Conservation (phyloP, 2,888 invertebrate species). For the Hypsopygia costalis region DNA sequence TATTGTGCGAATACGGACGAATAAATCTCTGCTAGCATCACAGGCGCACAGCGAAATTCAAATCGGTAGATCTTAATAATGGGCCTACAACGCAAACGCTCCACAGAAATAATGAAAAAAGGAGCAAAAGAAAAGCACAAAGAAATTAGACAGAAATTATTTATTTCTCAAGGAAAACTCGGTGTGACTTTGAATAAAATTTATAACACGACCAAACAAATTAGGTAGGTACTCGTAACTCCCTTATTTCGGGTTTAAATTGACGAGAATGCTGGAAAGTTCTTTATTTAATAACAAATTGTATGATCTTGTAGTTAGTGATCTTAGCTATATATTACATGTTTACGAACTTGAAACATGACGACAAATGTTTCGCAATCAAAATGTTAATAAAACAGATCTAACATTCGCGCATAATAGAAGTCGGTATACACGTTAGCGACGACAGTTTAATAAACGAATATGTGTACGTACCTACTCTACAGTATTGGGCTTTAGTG, state of each 20-base stretch:
- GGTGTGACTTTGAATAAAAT: slow-evolving; percentile 29
- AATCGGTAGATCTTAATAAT: slow-evolving; percentile 47
- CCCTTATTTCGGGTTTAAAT: slow-evolving; percentile 30
- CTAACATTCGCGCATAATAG: background rate
- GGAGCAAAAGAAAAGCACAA: slow-evolving; percentile 25
- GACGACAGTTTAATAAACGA: slow-evolving; percentile 9
- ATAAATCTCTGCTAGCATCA: slow-evolving; percentile 43
- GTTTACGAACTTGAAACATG: background rate
- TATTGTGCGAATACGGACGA: slow-evolving; percentile 32
- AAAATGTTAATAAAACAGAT: background rate
- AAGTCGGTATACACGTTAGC: background rate
- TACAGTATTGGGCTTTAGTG: slow-evolving; percentile 10
- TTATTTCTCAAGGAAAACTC: slow-evolving; percentile 35
- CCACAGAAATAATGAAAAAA: slow-evolving; percentile 27
- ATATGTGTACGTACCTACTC: slow-evolving; percentile 11
- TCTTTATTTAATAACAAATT: slow-evolving; percentile 5
- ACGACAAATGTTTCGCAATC: background rate
- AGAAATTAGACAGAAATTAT: slow-evolving; percentile 33
- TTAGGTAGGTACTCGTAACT: slow-evolving; percentile 24
- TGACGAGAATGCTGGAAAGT: slow-evolving; percentile 16
- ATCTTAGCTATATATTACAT: background rate
- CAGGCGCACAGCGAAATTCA: slow-evolving; percentile 34
- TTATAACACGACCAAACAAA: slow-evolving; percentile 36
- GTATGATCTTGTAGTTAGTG: background rate
- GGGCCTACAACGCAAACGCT: slow-evolving; percentile 26